Base-by-base conservation (phyloP, 1,140 invertebrate species). In the Atta colombica region DNA sequence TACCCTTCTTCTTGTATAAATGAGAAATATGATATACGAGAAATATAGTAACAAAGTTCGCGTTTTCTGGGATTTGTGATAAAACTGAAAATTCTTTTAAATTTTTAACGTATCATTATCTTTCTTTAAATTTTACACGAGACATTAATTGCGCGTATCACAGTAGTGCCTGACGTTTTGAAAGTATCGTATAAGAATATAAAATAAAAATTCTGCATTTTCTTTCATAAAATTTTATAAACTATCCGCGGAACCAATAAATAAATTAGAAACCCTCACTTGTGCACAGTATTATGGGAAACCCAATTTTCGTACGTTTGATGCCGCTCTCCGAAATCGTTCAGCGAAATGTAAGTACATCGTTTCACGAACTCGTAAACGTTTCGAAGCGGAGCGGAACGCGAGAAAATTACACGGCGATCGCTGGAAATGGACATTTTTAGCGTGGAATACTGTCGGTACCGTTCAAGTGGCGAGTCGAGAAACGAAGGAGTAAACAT, bases 381-480 rank as follows among this genome's bases (percentile, higher is more conserved):
- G 58, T 77, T 66, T 85, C 49, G 72, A 77, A 25, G 60, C 61
- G 55, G 28, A 45, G 86, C 63, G 68, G 28, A 61, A 61, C 45
- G 78, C 68, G 55, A 74, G 68, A 74, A 82, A 74, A 84, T 84
- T 84, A 84, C 80, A 84, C 25, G 69, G 66, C 55, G 53, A 82
- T 82, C 25, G 68, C 55, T 74, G 25, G 28, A 61, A 82, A 74
- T 61, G 69, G 69, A 84, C 39, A 75, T 63, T 84, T 75, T 75
- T 61, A 61, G 53, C 53, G 35, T 51, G 39, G 39, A 45, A 75
- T 61, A 84, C 55, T 21, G 55, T 61, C 55, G 69, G 16, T 60
- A 31, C 35, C 35, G 69, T 84, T 35, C 69, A 21, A 51, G n/a
- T 25, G n/a, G 14, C 16, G 65, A 77, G 45, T 55, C 61, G 74